Base-by-base conservation (phyloP, 2,113 vertebrate genomes). In the Tamias sibiricus region DNA sequence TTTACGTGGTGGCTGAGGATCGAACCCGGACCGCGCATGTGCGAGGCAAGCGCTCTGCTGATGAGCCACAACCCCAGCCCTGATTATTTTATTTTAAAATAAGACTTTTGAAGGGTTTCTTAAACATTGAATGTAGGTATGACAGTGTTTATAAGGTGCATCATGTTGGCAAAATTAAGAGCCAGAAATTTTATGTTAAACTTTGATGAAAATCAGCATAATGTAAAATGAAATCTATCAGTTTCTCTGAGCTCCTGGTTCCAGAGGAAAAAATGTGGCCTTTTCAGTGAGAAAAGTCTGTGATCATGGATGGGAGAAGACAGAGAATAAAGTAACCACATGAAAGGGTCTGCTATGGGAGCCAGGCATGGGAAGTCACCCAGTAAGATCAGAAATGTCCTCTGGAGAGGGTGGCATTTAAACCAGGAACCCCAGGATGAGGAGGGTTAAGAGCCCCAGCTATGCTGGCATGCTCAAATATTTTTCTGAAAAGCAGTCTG, bases 81-180 rank as follows among this genome's bases (percentile, higher is more conserved):
- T n/a, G 14, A 20, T 64, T 69, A 42, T 57, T 94, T 95, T 59
- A 87, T 88, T 96, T 91, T 92, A 77, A 92, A 95, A 91, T 77
- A 62, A 91, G 64, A 68, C 35, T 80, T 76, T 71, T 52, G 62
- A 87, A 94, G 17, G 8, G 4, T 76, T 87, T 40, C 44, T n/a
- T 32, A 80, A 80, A 19, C 68, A 87, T 71, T 92, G 59, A 94
- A 69, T 76, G 11, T 47, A 80, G 9, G 66, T 62, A 54, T 71
- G 59, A 26, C 57, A 94, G 76, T 22, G 74, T 74, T 89, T 96
- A 84, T 79, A 91, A 82, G 93, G 44, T 47, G 0, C 40, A 84
- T 72, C 2, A 0, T 79, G 17, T 44, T 87, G 59, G 6, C 37
- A 93, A 94, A 88, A 74, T 68, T 77, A 91, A 47, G 57, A 95